These are phyloP conservation scores for Limanda limanda DNA, from an alignment of 2,113 vertebrate species.

Conservation along the genomic window DNA sequence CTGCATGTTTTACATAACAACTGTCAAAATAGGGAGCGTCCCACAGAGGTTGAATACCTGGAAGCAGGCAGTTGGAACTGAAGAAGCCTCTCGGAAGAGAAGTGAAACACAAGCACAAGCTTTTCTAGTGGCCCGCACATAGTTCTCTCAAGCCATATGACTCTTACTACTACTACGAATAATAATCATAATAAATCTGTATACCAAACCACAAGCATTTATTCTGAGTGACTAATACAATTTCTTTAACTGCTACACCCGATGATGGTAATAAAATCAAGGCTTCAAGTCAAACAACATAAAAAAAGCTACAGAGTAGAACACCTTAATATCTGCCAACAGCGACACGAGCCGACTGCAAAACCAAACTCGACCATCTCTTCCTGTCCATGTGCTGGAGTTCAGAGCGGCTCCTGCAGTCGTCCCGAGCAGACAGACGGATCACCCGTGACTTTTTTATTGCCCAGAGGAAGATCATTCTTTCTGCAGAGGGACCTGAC, in stretches of 20 bases:
- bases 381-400: conserved; percentile 34
- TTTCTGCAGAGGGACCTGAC: conserved; percentile 72
- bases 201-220: too few species aligned
- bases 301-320: not conserved
- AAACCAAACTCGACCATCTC: conserved; percentile 14
- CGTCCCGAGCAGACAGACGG: conserved; percentile 48
- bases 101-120: too few species aligned
- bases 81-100: too few species aligned
- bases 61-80: too few species aligned
- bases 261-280: not conserved
- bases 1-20: too few species aligned
- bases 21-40: too few species aligned
- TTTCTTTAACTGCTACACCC: too few species aligned
- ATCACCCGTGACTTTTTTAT: conserved; percentile 67
- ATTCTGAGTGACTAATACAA: too few species aligned
- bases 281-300: not conserved
- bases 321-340: not conserved
- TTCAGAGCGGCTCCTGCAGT: conserved; percentile 44
- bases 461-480: conserved; percentile 65
- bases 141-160: not conserved
- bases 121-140: not conserved
- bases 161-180: not conserved
- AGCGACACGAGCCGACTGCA: not conserved
- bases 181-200: too few species aligned
- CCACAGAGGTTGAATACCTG: too few species aligned